Conservation (phyloP, 2,888 invertebrate species). For the Corythucha ciliata region DNA sequence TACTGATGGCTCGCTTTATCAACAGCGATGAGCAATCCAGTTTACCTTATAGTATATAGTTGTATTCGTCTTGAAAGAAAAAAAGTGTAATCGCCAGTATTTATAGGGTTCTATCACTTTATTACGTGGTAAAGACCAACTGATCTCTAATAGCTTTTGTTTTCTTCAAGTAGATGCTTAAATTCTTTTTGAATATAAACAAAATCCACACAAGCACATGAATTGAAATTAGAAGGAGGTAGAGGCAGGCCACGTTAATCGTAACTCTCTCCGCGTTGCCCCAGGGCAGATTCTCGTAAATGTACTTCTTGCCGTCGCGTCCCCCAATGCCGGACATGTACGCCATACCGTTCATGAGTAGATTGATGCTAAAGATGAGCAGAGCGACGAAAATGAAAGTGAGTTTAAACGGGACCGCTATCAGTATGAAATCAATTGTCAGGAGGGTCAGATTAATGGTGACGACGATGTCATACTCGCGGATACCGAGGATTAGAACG, state of each 20-base stretch:
- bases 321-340: slow-evolving; percentile 11
- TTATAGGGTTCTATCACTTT: no score
- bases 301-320: slow-evolving; percentile 5
- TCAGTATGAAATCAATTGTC: slow-evolving; percentile 9
- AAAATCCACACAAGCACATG: slow-evolving; percentile 6
- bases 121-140: no score
- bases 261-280: neutral
- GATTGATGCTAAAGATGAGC: slow-evolving; percentile 4
- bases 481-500: neutral
- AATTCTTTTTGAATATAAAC: slow-evolving; percentile 8
- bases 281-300: slow-evolving; percentile 14
- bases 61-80: no score
- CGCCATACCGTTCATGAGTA: slow-evolving; percentile 11
- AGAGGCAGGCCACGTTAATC: neutral
- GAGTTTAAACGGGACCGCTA: slow-evolving; percentile 10
- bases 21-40: no score
- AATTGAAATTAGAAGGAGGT: neutral
- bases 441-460: slow-evolving; percentile 7
- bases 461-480: slow-evolving; percentile 6
- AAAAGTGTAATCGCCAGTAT: no score
- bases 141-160: no score
- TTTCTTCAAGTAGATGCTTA: no score
- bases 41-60: no score
- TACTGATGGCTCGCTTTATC: no score
- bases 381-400: neutral